A percentile compares a stretch with the other conserved stretches of the same genome.
phyloP scores from a whole-genome alignment of 2,113 vertebrate genomes.

The Indicator maculatus region DNA sequence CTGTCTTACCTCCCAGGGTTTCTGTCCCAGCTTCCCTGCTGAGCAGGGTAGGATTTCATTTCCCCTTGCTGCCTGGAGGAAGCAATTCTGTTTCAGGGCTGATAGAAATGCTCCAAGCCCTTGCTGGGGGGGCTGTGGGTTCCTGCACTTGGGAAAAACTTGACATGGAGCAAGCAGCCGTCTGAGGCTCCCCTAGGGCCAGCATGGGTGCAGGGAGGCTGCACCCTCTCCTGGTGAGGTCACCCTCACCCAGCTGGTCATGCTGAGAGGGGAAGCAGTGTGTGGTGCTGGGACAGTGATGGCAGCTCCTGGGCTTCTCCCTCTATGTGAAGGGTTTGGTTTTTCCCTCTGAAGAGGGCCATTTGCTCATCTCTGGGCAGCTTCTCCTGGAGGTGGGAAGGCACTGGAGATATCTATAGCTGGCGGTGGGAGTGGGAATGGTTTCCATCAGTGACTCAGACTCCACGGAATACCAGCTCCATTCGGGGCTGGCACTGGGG shows the following conservation, averaged over 20 bases:
- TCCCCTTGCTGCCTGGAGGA: slow-evolving; percentile 29
- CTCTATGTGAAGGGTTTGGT: neutral
- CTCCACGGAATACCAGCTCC: neutral
- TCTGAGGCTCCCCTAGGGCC: neutral
- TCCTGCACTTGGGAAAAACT: neutral
- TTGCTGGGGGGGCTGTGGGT: neutral
- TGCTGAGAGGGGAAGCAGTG: accelerated
- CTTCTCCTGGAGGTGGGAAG: slow-evolving; percentile 49
- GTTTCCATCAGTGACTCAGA: slow-evolving; percentile 62
- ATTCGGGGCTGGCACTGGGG: neutral
- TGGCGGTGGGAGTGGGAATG: slow-evolving; percentile 42
- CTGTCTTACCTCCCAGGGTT: neutral
- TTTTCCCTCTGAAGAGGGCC: neutral
- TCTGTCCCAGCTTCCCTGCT: neutral
- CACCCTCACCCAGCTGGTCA: no score
- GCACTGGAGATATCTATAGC: slow-evolving; percentile 12
- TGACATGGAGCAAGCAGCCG: neutral
- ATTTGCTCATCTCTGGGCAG: slow-evolving; percentile 41
- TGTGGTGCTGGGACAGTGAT: neutral
- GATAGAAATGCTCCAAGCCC: neutral
- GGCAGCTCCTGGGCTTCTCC: neutral
- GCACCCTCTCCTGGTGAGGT: no score
- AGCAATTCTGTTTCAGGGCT: slow-evolving; percentile 31
- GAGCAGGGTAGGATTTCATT: neutral
- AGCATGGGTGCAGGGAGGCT: accelerated